Percentiles rank a stretch among this genome's conserved stretches.
phyloP scores from a whole-genome alignment of 2,797 vertebrate species.

The Diplodus puntazzo region DNA sequence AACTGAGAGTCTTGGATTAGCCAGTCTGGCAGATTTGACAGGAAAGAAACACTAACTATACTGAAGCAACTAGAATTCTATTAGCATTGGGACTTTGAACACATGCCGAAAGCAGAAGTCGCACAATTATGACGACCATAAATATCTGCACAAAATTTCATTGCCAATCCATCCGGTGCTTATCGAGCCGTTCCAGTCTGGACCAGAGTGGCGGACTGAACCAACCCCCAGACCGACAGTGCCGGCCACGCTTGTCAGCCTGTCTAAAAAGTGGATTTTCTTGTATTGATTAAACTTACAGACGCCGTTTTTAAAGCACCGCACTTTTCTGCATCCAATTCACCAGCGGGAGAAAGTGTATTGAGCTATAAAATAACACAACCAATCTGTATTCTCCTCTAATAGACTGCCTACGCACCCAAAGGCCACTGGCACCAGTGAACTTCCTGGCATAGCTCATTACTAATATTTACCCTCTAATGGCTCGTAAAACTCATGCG shows the following conservation, averaged over 20 bases:
- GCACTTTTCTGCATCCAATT: not conserved
- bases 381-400: slow-evolving; percentile 17
- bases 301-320: slow-evolving; percentile 2
- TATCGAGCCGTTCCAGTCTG: not conserved
- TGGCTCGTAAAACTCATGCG: slow-evolving; percentile 38
- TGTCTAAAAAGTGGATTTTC: not conserved
- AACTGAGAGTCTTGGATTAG: not conserved
- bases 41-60: not conserved
- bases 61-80: no score
- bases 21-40: not conserved
- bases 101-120: not conserved
- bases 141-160: not conserved
- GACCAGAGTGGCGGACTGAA: not conserved
- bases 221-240: not conserved
- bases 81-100: not conserved
- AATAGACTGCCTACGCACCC: slow-evolving; percentile 12
- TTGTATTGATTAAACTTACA: slow-evolving; percentile 4
- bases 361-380: slow-evolving; percentile 20
- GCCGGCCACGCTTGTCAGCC: no score
- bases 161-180: not conserved
- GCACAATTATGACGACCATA: not conserved
- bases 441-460: slow-evolving; percentile 38
- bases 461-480: slow-evolving; percentile 50
- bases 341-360: slow-evolving; percentile 8
- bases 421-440: slow-evolving; percentile 39